Evolutionary conservation across 2,113 vertebrate species (phyloP).

Genomic region (Notothenia rossii): DNA sequence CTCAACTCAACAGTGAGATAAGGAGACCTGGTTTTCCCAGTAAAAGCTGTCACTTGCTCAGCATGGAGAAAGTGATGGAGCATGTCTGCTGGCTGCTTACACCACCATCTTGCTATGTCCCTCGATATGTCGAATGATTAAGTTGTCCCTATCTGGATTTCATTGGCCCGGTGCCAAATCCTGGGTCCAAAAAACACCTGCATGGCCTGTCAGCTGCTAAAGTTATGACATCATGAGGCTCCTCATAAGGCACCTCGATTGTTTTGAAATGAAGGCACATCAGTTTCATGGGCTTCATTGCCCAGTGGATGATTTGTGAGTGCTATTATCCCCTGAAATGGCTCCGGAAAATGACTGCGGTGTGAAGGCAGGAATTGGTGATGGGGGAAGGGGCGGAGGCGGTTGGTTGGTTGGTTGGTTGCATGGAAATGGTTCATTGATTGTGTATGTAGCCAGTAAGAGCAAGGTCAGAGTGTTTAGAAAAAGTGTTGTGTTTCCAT

Average conservation of each 20-base stretch:
- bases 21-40: slow-evolving; percentile 25
- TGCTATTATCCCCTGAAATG: slow-evolving; percentile 80
- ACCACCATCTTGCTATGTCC: slow-evolving; percentile 16
- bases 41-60: slow-evolving; percentile 41
- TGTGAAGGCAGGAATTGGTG: slow-evolving; percentile 53
- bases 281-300: slow-evolving; percentile 74
- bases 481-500: neutral
- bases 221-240: slow-evolving; percentile 82
- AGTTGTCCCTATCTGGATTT: slow-evolving; percentile 57
- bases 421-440: slow-evolving; percentile 43
- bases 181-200: slow-evolving; percentile 59
- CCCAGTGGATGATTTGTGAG: slow-evolving; percentile 81
- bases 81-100: slow-evolving; percentile 47
- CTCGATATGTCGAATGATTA: slow-evolving; percentile 69
- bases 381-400: neutral
- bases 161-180: slow-evolving; percentile 38
- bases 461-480: slow-evolving; percentile 8
- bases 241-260: slow-evolving; percentile 82
- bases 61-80: slow-evolving; percentile 51
- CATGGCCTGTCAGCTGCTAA: slow-evolving; percentile 69
- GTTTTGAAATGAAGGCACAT: slow-evolving; percentile 85
- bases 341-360: slow-evolving; percentile 72
- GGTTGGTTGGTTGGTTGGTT: neutral
- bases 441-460: slow-evolving; percentile 31
- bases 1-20: slow-evolving; percentile 32